A percentile compares a stretch with the other conserved stretches of the same genome.
These are phyloP conservation scores for Pachyseris speciosa DNA, from an alignment of 64 coral and sea anemone genomes.

Conservation along the genomic window DNA sequence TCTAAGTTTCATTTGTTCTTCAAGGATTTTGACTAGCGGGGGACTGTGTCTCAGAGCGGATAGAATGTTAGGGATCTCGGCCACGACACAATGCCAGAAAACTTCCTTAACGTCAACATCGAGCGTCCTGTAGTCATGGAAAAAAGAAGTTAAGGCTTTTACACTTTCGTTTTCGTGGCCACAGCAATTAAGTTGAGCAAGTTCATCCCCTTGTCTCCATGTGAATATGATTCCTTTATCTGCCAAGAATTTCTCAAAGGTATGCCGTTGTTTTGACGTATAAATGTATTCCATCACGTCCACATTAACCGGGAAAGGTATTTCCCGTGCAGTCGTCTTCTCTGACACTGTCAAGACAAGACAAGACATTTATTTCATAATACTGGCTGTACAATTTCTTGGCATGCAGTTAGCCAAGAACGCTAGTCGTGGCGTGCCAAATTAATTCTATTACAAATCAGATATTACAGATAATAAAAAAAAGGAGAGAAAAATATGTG, in stretches of 20 bases:
- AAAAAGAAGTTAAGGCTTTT: background rate
- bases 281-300: conserved; percentile 5
- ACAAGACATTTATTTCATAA: too few species aligned
- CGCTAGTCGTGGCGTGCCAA: too few species aligned
- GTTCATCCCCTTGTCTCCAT: background rate
- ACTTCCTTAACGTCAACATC: background rate
- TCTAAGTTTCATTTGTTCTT: background rate
- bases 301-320: background rate
- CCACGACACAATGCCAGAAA: background rate
- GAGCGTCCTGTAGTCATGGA: background rate
- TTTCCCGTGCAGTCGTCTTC: background rate
- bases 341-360: too few species aligned
- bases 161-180: background rate
- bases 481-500: too few species aligned
- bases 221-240: background rate
- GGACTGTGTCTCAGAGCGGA: background rate
- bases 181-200: background rate
- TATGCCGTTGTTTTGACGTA: background rate
- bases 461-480: too few species aligned
- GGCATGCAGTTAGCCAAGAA: too few species aligned
- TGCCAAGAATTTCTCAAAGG: background rate
- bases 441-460: too few species aligned
- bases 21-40: background rate
- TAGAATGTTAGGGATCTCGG: background rate
- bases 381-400: too few species aligned